Conservation (phyloP, 2,113 vertebrate species). For the Pollimyrus isidori region DNA sequence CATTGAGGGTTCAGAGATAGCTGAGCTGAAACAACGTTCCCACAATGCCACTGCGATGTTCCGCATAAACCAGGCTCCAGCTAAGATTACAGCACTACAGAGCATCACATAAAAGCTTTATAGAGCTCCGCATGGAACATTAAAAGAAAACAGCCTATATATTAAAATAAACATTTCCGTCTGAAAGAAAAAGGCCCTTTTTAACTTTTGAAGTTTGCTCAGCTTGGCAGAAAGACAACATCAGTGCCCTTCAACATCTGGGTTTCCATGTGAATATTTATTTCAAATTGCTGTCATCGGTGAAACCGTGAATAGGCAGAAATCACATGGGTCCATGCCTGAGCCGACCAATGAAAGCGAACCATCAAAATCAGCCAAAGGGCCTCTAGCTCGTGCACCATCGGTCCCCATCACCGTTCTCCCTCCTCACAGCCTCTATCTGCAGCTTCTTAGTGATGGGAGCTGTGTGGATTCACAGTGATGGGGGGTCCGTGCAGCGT, state of each 20-base stretch:
- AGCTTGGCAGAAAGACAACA: conserved; percentile 24
- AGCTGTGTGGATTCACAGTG: no score
- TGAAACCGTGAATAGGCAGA: conserved; percentile 12
- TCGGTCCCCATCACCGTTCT: not conserved
- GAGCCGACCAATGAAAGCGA: conserved; percentile 9
- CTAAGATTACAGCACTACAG: conserved; percentile 20
- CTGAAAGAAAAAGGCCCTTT: conserved; percentile 17
- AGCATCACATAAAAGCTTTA: conserved; percentile 13
- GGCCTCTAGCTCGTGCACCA: not conserved
- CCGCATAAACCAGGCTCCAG: not conserved
- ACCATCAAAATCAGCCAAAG: not conserved
- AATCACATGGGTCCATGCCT: not conserved
- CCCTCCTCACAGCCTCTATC: not conserved
- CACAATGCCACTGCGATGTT: not conserved
- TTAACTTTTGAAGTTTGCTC: conserved; percentile 21
- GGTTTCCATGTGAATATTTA: conserved; percentile 20
- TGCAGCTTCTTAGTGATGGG: not conserved
- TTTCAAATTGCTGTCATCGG: conserved; percentile 18
- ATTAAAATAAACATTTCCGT: conserved; percentile 26
- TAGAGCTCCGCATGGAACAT: conserved; percentile 25
- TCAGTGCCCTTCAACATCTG: conserved; percentile 23
- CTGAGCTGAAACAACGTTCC: conserved; percentile 2
- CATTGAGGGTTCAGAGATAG: not conserved
- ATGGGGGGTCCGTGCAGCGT: not conserved
- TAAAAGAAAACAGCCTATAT: conserved; percentile 25